Evolutionary conservation across 2,888 invertebrate genomes (phyloP).

Genomic region (Emmelina monodactyla): DNA sequence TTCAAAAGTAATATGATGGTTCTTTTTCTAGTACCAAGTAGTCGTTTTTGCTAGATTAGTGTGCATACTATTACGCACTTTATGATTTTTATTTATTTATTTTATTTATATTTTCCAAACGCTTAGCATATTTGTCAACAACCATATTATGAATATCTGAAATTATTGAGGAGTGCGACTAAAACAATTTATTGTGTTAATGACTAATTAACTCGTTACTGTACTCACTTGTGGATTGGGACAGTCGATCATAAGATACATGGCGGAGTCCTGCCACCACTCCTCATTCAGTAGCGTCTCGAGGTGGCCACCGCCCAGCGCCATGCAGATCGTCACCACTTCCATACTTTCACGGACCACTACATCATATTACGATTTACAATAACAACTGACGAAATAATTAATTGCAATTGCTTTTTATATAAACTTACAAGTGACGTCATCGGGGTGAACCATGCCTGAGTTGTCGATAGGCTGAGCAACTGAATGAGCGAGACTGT

Average conservation of each 20-base stretch:
- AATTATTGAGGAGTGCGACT: too few species aligned
- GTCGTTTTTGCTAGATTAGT: too few species aligned
- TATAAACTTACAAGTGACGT: slow-evolving; percentile 61
- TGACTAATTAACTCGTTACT: too few species aligned
- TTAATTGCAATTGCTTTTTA: background rate
- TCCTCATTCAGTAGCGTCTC: slow-evolving; percentile 82
- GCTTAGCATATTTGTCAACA: too few species aligned
- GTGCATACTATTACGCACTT: too few species aligned
- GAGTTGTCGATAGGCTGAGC: slow-evolving; percentile 36
- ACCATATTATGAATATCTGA: too few species aligned
- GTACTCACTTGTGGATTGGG: slow-evolving; percentile 70
- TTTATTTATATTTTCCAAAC: too few species aligned
- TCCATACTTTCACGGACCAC: slow-evolving; percentile 94
- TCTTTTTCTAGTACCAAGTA: too few species aligned
- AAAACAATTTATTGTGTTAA: too few species aligned
- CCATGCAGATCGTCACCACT: slow-evolving; percentile 87
- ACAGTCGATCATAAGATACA: slow-evolving; percentile 87
- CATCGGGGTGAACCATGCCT: slow-evolving; percentile 69
- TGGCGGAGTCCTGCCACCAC: slow-evolving; percentile 88
- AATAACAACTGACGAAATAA: background rate
- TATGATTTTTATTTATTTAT: too few species aligned
- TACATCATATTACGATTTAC: too few species aligned
- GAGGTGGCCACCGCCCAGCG: slow-evolving; percentile 86
- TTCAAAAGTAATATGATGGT: too few species aligned
- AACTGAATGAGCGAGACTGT: slow-evolving; percentile 44